A percentile compares a stretch with the other conserved stretches of the same genome.
phyloP scores from a whole-genome alignment of 2,797 vertebrate species.

The Okamejei kenojei region DNA sequence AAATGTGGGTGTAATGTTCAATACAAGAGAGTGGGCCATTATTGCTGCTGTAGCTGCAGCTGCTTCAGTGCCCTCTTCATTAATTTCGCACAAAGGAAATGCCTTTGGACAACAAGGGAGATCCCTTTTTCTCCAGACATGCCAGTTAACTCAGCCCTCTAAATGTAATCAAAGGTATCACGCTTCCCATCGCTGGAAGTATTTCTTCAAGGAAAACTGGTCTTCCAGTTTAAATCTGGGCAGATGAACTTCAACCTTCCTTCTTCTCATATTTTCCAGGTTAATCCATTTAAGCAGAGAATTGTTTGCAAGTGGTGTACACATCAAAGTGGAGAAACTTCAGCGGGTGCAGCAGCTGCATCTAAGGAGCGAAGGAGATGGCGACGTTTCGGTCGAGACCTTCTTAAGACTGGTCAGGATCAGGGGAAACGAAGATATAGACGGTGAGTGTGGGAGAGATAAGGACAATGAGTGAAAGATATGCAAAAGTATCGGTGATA shows the following conservation, averaged over 20 bases:
- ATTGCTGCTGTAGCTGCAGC: conserved; percentile 14
- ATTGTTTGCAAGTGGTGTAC: neutral
- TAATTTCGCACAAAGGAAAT: conserved; percentile 37
- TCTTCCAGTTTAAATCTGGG: conserved; percentile 28
- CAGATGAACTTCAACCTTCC: neutral
- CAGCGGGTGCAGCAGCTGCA: no score
- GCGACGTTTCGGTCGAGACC: no score
- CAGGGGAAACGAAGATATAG: no score
- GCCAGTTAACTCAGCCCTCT: conserved; percentile 66
- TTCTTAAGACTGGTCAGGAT: no score
- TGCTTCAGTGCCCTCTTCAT: conserved; percentile 39
- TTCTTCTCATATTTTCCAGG: neutral
- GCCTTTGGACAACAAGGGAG: conserved; percentile 22
- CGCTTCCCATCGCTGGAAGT: conserved; percentile 14
- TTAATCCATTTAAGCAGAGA: neutral
- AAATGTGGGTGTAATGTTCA: neutral
- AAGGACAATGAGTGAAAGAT: no score
- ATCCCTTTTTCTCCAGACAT: conserved; percentile 59
- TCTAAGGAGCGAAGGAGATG: no score
- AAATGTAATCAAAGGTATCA: neutral
- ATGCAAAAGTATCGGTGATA: no score
- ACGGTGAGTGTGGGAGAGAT: no score
- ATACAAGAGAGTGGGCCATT: accelerated
- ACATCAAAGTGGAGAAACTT: no score
- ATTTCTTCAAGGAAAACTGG: neutral